Evolutionary conservation across 2,888 invertebrate genomes (phyloP).

Genomic region (Dasypolia templi): DNA sequence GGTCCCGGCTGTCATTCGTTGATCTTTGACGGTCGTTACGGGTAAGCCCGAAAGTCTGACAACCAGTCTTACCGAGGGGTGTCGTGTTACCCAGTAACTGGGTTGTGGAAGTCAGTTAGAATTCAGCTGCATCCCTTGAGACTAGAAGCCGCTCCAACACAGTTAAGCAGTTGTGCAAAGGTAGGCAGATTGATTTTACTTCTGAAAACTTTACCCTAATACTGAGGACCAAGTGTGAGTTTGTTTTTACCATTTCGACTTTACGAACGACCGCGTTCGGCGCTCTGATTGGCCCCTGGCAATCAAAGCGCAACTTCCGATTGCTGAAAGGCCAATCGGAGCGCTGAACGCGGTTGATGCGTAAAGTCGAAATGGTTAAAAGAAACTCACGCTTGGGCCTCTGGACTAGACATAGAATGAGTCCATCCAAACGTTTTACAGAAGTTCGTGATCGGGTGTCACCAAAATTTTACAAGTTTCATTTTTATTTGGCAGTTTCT

Average conservation of each 20-base stretch:
- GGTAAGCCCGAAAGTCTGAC: neutral
- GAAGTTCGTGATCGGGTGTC: neutral
- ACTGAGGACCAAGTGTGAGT: no score
- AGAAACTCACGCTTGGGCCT: no score
- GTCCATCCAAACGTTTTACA: conserved; percentile 1
- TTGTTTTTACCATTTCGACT: no score
- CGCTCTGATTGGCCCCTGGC: no score
- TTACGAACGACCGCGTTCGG: no score
- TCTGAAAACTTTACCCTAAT: neutral
- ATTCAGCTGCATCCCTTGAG: neutral
- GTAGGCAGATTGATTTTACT: neutral
- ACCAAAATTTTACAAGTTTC: conserved; percentile 16
- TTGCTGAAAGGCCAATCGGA: no score
- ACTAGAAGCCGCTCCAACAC: neutral
- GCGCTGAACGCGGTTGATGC: no score
- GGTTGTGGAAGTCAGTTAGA: neutral
- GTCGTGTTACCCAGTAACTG: neutral
- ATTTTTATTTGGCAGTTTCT: conserved; percentile 18
- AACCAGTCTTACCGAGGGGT: neutral
- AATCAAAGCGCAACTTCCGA: no score
- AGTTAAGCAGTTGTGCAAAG: neutral
- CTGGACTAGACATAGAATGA: neutral
- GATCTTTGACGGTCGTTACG: neutral
- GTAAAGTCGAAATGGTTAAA: no score
- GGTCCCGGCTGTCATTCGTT: neutral